Conservation (phyloP, 2,888 invertebrate genomes). For the Cataglyphis rosenhaueri region DNA sequence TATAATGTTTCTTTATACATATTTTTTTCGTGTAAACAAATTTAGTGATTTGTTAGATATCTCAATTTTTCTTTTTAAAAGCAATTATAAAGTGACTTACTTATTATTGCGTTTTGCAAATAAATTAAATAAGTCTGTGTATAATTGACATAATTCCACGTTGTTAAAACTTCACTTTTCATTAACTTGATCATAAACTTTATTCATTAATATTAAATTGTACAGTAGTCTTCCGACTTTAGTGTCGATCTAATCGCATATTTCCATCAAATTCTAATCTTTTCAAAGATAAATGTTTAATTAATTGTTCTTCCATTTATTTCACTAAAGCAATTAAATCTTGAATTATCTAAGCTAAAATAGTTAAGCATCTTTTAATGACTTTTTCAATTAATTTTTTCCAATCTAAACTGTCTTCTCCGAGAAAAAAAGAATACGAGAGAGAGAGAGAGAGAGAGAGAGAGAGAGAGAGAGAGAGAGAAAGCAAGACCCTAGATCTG, state of each 20-base stretch:
- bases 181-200: conserved; percentile 2
- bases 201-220: conserved; percentile 9
- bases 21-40: not conserved
- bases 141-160: not conserved
- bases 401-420: not conserved
- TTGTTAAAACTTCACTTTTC: conserved; percentile 27
- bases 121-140: conserved; percentile 25
- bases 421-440: not conserved
- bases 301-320: not conserved
- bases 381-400: conserved; percentile 17
- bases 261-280: conserved; percentile 16
- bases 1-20: not conserved
- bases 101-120: conserved; percentile 11
- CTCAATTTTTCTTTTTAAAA: not conserved
- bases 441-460: conserved; percentile 14
- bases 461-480: conserved; percentile 1
- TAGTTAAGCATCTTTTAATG: not conserved
- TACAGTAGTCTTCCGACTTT: not conserved
- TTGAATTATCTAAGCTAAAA: not conserved
- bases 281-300: not conserved
- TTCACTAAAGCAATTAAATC: not conserved
- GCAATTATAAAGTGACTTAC: not conserved
- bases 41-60: not conserved
- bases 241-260: conserved; percentile 6
- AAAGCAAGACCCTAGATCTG: conserved; percentile 41